Percentiles rank a stretch among this genome's conserved stretches.
phyloP scores from a whole-genome alignment of 2,113 vertebrate genomes.

The Pelecanoides urinatrix region DNA sequence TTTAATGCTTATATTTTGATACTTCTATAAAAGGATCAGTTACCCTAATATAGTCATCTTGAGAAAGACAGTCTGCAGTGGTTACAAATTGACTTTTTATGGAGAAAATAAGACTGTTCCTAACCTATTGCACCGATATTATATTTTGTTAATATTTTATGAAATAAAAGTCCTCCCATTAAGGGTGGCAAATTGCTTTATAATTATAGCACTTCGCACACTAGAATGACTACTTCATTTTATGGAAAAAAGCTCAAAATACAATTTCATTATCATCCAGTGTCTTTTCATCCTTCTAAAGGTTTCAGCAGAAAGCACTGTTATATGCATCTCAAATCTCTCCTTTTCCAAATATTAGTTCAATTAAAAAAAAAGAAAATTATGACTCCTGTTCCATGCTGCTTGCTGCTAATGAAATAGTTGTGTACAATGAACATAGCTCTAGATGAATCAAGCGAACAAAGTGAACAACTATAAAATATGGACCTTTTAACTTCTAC shows the following conservation, averaged over 20 bases:
- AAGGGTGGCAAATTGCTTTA: constrained; percentile 78
- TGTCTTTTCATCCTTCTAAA: constrained; percentile 41
- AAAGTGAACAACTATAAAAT: neutral
- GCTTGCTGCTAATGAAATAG: neutral
- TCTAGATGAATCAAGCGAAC: neutral
- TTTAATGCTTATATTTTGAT: constrained; percentile 35
- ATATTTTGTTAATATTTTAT: constrained; percentile 85
- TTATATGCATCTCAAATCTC: neutral
- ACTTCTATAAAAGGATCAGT: constrained; percentile 11
- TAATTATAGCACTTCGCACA: constrained; percentile 78
- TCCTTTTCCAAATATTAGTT: constrained; percentile 63
- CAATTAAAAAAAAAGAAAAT: constrained; percentile 42
- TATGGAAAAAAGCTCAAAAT: constrained; percentile 65
- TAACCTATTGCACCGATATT: constrained; percentile 79
- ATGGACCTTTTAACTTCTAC: neutral
- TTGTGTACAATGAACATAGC: neutral
- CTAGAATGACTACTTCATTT: constrained; percentile 70
- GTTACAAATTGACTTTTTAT: constrained; percentile 78
- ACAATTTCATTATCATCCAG: constrained; percentile 46
- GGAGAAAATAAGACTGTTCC: constrained; percentile 75
- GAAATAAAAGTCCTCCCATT: constrained; percentile 80
- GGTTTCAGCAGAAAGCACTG: constrained; percentile 19
- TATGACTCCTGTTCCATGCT: neutral
- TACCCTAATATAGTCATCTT: constrained; percentile 42
- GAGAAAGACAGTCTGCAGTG: constrained; percentile 52